Evolutionary conservation across 2,888 invertebrate species (phyloP).

Genomic region (Oasisia sp.): DNA sequence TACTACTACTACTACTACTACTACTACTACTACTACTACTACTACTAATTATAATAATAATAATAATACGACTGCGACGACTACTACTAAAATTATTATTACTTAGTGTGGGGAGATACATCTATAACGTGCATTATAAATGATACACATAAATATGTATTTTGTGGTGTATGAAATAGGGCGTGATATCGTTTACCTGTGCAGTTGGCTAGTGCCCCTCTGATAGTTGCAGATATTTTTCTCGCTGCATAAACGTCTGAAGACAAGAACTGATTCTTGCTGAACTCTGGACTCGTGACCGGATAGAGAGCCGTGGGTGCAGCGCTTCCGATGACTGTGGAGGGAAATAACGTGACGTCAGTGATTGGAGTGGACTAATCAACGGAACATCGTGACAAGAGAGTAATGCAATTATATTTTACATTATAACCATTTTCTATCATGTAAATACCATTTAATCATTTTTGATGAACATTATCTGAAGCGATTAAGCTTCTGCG

Average conservation of each 20-base stretch:
- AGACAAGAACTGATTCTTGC: background rate
- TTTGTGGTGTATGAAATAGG: too few species aligned
- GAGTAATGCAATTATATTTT: background rate
- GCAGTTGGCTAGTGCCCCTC: background rate
- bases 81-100: too few species aligned
- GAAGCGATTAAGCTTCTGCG: too few species aligned
- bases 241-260: background rate
- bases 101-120: too few species aligned
- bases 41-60: too few species aligned
- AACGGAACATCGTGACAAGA: background rate
- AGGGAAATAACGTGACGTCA: background rate
- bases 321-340: background rate
- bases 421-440: too few species aligned
- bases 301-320: background rate
- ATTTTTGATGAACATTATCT: too few species aligned
- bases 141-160: too few species aligned
- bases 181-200: background rate
- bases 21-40: slow-evolving; percentile 14
- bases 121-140: too few species aligned
- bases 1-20: slow-evolving; percentile 27
- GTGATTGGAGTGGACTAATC: background rate
- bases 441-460: too few species aligned
- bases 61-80: too few species aligned
- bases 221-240: background rate
- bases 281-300: background rate